phyloP scores from a whole-genome alignment of 2,113 vertebrate genomes.

The Girardinichthys multiradiatus region DNA sequence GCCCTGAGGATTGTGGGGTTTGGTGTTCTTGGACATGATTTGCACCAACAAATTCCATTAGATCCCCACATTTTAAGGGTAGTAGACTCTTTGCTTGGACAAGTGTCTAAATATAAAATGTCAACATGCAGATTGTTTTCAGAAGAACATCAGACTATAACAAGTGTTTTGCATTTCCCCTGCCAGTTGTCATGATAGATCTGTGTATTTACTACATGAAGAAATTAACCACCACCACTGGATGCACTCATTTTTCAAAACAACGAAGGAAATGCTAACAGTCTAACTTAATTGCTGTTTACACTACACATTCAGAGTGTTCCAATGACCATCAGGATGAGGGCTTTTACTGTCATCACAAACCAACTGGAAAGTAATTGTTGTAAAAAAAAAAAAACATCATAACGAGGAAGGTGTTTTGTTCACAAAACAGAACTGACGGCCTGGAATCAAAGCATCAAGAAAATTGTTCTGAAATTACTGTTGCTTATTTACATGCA shows the following conservation, averaged over 20 bases:
- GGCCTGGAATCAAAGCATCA: conserved; percentile 41
- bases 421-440: background rate
- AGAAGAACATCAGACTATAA: background rate
- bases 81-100: too few species aligned
- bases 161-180: background rate
- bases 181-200: background rate
- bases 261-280: background rate
- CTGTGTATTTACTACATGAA: too few species aligned
- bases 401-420: background rate
- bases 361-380: conserved; percentile 10
- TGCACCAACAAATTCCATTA: too few species aligned
- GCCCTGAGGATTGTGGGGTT: too few species aligned
- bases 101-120: background rate
- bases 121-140: background rate
- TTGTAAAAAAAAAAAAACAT: background rate
- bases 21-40: too few species aligned
- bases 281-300: background rate
- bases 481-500: conserved; percentile 70
- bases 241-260: background rate
- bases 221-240: background rate
- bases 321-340: background rate
- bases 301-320: background rate
- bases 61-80: too few species aligned
- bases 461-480: conserved; percentile 51
- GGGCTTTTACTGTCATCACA: background rate